These are phyloP conservation scores for Patella caerulea DNA, from an alignment of 2,888 invertebrate species.

Conservation along the genomic window DNA sequence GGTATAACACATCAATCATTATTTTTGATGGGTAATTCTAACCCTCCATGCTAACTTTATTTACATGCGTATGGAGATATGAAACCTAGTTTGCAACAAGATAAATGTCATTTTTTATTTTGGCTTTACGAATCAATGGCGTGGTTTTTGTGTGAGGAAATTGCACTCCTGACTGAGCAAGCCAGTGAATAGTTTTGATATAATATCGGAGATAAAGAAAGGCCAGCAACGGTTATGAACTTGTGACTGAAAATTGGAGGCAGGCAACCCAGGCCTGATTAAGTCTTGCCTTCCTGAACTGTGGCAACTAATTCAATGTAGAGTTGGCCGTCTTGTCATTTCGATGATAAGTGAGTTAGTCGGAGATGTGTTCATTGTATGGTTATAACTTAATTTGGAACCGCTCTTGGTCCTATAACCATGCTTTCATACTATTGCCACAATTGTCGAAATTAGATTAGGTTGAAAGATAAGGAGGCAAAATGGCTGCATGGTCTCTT, in stretches of 20 bases:
- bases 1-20: conserved; percentile 4
- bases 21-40: conserved; percentile 11
- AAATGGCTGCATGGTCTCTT: conserved; percentile 6
- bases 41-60: conserved; percentile 11
- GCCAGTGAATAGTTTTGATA: conserved; percentile 6
- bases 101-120: conserved; percentile 6
- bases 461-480: conserved; percentile 6
- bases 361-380: conserved; percentile 6
- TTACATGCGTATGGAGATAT: background rate
- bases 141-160: conserved; percentile 6
- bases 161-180: conserved; percentile 1
- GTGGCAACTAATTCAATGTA: background rate
- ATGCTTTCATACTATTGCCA: background rate
- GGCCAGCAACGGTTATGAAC: conserved; percentile 4
- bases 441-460: conserved; percentile 7
- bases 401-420: background rate
- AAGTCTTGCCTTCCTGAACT: conserved; percentile 7
- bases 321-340: background rate
- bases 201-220: background rate
- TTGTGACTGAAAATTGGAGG: conserved; percentile 8
- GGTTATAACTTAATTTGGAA: conserved; percentile 1
- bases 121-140: background rate
- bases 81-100: background rate
- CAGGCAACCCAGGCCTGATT: conserved; percentile 9
- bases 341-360: conserved; percentile 10